Percentiles rank a stretch among this genome's conserved stretches.
These are phyloP conservation scores for Melinopterus prodromus DNA, from an alignment of 2,888 invertebrate species.

Conservation along the genomic window DNA sequence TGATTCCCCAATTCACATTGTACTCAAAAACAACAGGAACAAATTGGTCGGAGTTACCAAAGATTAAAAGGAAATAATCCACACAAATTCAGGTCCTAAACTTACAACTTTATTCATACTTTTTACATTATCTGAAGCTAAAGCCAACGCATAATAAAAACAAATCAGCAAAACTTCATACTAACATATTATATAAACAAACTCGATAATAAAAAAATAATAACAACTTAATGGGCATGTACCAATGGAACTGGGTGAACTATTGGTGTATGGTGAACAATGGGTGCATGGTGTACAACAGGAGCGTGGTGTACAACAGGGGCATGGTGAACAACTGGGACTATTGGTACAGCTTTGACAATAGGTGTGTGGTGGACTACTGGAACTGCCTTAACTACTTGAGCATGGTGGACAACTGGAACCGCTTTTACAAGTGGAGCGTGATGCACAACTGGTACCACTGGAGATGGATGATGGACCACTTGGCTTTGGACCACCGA, in stretches of 20 bases:
- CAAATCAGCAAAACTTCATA: not conserved
- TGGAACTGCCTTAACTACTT: slow-evolving; percentile 52
- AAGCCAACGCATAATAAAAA: too few species aligned
- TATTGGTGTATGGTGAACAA: slow-evolving; percentile 45
- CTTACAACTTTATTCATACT: too few species aligned
- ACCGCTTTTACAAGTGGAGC: not conserved
- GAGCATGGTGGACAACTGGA: slow-evolving; percentile 48
- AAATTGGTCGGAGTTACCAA: too few species aligned
- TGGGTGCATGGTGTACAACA: slow-evolving; percentile 46
- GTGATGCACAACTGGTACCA: slow-evolving; percentile 31
- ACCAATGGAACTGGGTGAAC: slow-evolving; percentile 49
- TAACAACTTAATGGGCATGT: slow-evolving; percentile 52
- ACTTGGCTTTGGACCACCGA: slow-evolving; percentile 48
- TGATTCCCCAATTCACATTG: too few species aligned
- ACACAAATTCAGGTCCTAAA: too few species aligned
- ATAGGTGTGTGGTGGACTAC: slow-evolving; percentile 49
- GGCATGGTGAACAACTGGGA: slow-evolving; percentile 47
- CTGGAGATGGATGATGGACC: slow-evolving; percentile 47
- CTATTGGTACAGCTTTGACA: slow-evolving; percentile 49
- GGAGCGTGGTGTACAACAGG: slow-evolving; percentile 50
- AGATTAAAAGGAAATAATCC: too few species aligned
- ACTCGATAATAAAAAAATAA: not conserved
- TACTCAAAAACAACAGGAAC: too few species aligned
- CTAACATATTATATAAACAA: not conserved
- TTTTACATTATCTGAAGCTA: too few species aligned